phyloP scores from a whole-genome alignment of 2,113 vertebrate genomes.

The Lampris incognitus region DNA sequence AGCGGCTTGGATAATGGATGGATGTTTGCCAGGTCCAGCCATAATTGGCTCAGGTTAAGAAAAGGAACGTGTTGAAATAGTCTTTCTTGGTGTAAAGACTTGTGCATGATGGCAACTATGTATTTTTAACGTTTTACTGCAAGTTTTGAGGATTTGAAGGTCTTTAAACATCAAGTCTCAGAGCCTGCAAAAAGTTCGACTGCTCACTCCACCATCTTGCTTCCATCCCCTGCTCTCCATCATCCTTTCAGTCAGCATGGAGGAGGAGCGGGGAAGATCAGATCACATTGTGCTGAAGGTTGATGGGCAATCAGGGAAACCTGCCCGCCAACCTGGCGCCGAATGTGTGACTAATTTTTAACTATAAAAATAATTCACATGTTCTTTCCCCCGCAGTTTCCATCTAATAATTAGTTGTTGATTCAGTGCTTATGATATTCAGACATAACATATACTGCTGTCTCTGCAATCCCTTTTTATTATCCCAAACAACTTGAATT shows the following conservation, averaged over 20 bases:
- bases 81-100: too few species aligned
- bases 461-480: constrained; percentile 5
- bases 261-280: constrained; percentile 48
- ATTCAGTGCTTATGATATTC: constrained; percentile 19
- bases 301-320: constrained; percentile 33
- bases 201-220: too few species aligned
- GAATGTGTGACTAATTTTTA: neutral
- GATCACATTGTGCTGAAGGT: constrained; percentile 44
- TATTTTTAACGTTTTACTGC: too few species aligned
- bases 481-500: neutral
- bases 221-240: neutral
- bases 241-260: constrained; percentile 42
- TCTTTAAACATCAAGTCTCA: too few species aligned
- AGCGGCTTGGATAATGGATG: too few species aligned
- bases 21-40: too few species aligned
- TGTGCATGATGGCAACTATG: too few species aligned
- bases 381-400: constrained; percentile 12
- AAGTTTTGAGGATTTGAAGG: too few species aligned
- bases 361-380: constrained; percentile 41
- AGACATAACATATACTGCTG: neutral
- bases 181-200: too few species aligned
- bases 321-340: neutral
- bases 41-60: too few species aligned
- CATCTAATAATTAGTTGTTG: constrained; percentile 10
- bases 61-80: too few species aligned